These are phyloP conservation scores for Physella acuta DNA, from an alignment of 1,140 invertebrate species.

Conservation along the genomic window DNA sequence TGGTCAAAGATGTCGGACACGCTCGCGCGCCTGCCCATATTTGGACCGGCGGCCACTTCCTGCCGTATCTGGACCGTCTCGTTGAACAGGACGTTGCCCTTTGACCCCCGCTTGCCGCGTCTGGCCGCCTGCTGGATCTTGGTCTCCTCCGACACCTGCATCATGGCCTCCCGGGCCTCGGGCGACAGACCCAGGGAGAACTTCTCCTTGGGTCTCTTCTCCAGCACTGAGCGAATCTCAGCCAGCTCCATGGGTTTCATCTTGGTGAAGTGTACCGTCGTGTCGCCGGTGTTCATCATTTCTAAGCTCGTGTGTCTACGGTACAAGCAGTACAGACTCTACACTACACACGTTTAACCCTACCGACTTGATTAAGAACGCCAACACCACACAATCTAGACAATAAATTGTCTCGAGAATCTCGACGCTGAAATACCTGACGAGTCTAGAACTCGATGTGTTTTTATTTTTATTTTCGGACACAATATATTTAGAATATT, in stretches of 20 bases:
- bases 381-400: no score
- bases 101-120: conserved; percentile 19
- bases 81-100: conserved; percentile 18
- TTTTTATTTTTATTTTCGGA: no score
- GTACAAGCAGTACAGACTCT: no score
- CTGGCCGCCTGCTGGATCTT: conserved; percentile 1
- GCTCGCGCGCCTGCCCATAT: background rate
- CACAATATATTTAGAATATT: no score
- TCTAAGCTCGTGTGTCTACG: no score
- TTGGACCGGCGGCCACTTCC: background rate
- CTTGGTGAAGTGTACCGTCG: conserved; percentile 11
- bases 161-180: conserved; percentile 20
- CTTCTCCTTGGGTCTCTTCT: conserved; percentile 8
- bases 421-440: no score
- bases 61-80: conserved; percentile 19
- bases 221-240: conserved; percentile 4
- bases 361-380: no score
- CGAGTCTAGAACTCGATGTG: no score
- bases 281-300: conserved; percentile 1
- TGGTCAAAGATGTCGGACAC: conserved; percentile 12
- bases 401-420: no score
- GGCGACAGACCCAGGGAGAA: conserved; percentile 6
- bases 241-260: conserved; percentile 14
- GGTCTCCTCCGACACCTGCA: conserved; percentile 8
- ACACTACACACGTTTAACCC: no score